Base-by-base conservation (phyloP, 2,113 vertebrate genomes). In the Fregetta grallaria region DNA sequence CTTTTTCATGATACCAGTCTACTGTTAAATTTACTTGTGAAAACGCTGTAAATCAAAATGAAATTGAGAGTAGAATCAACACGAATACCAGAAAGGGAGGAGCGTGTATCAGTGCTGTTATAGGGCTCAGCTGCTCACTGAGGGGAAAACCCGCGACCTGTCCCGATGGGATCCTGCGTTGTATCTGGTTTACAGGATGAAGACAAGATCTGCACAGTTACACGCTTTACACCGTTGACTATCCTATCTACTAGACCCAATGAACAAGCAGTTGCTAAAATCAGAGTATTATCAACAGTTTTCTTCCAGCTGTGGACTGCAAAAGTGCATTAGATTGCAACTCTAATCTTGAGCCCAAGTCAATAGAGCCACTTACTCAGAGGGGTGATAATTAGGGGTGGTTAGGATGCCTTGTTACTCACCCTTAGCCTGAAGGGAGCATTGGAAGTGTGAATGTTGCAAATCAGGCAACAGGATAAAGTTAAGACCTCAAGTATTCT, bases 401-500 rank as follows among this genome's bases (percentile, higher is more conserved):
- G 10, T 25, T 42, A 12, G 67, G 15, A 3, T 18, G 44, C 1
- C 6, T 11, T 19, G 50, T 36, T 49, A 11, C 27, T 92, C 34
- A 13, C 13, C 47, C n/a, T 7, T 5, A 21, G 82, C 42, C 27
- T 58, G 73, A 5, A 40, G 47, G 63, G 29, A 65, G 9, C 4
- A 0, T 13, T 25, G 16, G 49, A 22, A 88, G 40, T 27, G 15
- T 5, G 20, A 18, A 13, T 9, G 12, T 29, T 87, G 27, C 0
- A 1, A 22, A 9, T 52, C 55, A 65, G 62, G n/a, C 47, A 42
- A 6, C 19, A 55, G 65, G 70, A 6, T 25, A 30, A 29, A 79
- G 34, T 4, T 4, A 53, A 49, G 56, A 30, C 27, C n/a, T 62
- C 1, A 1, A n/a, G 38, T 14, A 4, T 53, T 45, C 27, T 74